Conservation (phyloP, 2,113 vertebrate species). For the Potamarius usumacintae region DNA sequence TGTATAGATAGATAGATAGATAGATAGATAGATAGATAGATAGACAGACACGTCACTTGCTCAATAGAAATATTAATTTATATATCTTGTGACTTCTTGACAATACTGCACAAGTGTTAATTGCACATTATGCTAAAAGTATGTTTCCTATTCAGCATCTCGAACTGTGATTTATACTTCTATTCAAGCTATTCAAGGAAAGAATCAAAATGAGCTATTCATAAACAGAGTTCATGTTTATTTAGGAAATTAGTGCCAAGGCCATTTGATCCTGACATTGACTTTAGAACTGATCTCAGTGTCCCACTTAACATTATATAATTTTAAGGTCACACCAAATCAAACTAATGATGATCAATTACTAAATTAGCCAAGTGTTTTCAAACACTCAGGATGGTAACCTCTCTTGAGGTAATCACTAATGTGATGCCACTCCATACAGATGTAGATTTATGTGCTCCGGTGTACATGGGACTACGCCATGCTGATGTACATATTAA, state of each 20-base stretch:
- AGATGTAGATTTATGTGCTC: not conserved
- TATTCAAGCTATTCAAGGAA: not conserved
- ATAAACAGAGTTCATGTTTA: not conserved
- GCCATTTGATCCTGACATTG: not conserved
- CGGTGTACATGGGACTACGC: not conserved
- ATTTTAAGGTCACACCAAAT: not conserved
- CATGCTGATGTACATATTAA: not conserved
- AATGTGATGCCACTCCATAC: conserved; percentile 1
- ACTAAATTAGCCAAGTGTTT: not conserved
- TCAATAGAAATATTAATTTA: too few relatives aligned
- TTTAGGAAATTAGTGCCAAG: not conserved
- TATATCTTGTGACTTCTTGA: too few relatives aligned
- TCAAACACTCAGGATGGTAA: conserved; percentile 18
- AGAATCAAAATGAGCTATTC: not conserved
- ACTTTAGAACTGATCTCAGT: not conserved
- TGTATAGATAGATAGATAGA: not conserved
- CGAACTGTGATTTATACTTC: not conserved
- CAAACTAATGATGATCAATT: conserved; percentile 4
- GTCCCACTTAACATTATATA: not conserved
- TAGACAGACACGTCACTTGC: not conserved
- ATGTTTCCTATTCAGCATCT: not conserved
- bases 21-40: not conserved
- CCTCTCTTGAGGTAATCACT: conserved; percentile 16
- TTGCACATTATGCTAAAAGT: not conserved
- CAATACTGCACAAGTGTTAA: not conserved